phyloP scores from a whole-genome alignment of 2,113 vertebrate genomes.

The Bujurquina vittata region DNA sequence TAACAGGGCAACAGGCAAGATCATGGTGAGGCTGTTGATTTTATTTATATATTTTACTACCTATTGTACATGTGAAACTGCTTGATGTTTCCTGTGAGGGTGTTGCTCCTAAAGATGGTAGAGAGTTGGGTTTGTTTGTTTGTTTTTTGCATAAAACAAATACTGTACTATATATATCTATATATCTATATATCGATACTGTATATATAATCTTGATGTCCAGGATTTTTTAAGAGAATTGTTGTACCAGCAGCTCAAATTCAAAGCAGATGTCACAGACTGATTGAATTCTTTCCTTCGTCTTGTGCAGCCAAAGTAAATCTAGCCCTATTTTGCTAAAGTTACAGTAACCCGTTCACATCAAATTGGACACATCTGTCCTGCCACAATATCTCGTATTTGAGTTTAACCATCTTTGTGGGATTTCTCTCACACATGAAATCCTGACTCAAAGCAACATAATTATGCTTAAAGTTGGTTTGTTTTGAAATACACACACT shows the following conservation, averaged over 20 bases:
- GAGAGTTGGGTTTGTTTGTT: not conserved
- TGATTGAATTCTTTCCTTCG: not conserved
- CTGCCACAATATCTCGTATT: not conserved
- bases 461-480: not conserved
- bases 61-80: not conserved
- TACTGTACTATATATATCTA: no score
- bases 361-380: not conserved
- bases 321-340: not conserved
- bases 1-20: not conserved
- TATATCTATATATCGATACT: no score
- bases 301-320: not conserved
- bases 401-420: not conserved
- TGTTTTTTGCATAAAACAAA: not conserved
- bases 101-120: not conserved
- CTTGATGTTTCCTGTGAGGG: not conserved
- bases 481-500: not conserved
- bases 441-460: not conserved
- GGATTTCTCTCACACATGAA: not conserved
- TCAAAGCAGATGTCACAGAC: not conserved
- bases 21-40: not conserved
- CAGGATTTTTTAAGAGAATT: not conserved
- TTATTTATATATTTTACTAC: slow-evolving; percentile 5
- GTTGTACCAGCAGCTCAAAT: not conserved
- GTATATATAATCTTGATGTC: not conserved
- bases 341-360: not conserved